These are phyloP conservation scores for Balanococcus diminutus DNA, from an alignment of 2,888 invertebrate genomes.

Conservation along the genomic window DNA sequence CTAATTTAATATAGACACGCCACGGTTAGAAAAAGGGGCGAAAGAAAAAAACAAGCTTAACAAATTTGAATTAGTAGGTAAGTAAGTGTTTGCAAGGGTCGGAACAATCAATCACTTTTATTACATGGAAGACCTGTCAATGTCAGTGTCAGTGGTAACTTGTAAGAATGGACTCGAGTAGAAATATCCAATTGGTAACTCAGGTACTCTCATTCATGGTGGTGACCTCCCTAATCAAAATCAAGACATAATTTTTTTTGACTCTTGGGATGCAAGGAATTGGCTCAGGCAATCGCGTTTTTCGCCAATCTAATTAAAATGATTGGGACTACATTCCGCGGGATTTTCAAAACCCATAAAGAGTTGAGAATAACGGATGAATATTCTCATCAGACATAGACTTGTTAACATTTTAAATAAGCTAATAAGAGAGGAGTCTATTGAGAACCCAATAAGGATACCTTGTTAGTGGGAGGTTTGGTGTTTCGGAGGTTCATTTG, in stretches of 20 bases:
- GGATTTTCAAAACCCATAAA: background rate
- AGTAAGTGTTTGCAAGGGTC: no score
- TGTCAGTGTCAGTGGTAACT: no score
- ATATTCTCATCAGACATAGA: background rate
- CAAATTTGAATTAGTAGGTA: no score
- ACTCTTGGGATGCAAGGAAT: background rate
- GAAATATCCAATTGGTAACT: no score
- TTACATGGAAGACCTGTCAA: no score
- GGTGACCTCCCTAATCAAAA: background rate
- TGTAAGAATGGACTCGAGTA: no score
- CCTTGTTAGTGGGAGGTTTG: conserved; percentile 31
- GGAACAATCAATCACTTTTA: no score
- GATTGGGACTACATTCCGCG: background rate
- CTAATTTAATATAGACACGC: no score
- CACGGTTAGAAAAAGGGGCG: no score
- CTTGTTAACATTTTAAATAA: conserved; percentile 37
- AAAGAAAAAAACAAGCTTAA: no score
- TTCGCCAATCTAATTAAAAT: background rate
- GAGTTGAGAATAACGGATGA: background rate
- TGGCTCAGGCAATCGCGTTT: background rate
- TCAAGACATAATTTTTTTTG: no score
- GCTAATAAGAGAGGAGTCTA: conserved; percentile 11
- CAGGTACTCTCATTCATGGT: no score
- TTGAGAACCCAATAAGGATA: background rate
- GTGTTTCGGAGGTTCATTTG: background rate